Base-by-base conservation (phyloP, 2,888 invertebrate genomes). In the Scaptomyza polygonia region DNA sequence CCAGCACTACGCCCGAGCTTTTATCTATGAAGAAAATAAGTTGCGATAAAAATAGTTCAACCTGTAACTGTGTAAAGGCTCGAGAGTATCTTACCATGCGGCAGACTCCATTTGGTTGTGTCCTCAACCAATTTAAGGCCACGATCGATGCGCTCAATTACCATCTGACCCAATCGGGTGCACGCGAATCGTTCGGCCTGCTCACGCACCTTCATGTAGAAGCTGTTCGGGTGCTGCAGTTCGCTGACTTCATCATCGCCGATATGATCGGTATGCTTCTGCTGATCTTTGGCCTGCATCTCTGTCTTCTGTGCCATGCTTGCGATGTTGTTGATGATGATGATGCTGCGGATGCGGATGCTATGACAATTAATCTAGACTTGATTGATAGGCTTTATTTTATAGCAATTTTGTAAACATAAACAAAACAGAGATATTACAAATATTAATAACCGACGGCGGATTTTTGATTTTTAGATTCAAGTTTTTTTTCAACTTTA, bases 81-180 rank as follows among this genome's bases (percentile, higher is more conserved):
- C 9, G 39, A 16, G 3, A 39, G 39, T 9, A 9, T 2, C 67
- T 70, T 53, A 91, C 91, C 88, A 51, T 86, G 83, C 3, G 91
- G 91, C 53, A 91, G 72, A 75, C 91, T 90, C 91, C 91, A 91
- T 71, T 89, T 91, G 12, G 91, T 90, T 11, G 91, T 91, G 29
- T 90, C 88, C 72, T 92, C 91, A 42, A 92, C 55, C 42, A 88
- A 63, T 21, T 86, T 81, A 9, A 92, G 57, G 0, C 79, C 49
- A 5, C 83, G 80, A 79, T 92, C 91, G 39, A 67, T 64, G 16
- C 88, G 88, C 39, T 79, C 82, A 12, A 91, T 85, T 1, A 82
- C 77, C 57, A 75, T 81, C 48, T 91, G 91, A 0, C 91, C 91
- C 8, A 90, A 5, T 2, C 72, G 72, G 3, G 88, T 91, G 58